Base-by-base conservation (phyloP, 2,113 vertebrate genomes). In the Crocuta crocuta region DNA sequence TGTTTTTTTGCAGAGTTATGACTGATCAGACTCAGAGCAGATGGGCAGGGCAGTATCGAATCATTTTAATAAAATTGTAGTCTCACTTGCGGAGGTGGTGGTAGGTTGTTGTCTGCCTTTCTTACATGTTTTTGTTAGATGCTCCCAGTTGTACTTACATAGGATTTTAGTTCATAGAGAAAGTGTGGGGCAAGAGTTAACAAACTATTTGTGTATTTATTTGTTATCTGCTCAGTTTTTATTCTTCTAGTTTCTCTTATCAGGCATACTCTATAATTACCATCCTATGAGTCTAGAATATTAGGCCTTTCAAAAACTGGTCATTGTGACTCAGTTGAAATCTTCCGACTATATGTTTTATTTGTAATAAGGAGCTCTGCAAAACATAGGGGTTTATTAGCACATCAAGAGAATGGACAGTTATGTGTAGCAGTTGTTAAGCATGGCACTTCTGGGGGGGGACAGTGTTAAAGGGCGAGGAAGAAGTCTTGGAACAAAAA, bases 11-110 rank as follows among this genome's bases (percentile, higher is more conserved):
- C 98, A 98, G 99, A 98, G 98, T 99, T 99, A 98, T 99, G 98
- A 99, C 95, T 98, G 98, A 98, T 99, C 99, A 99, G 99, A 99
- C 99, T 99, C 99, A 99, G 99, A 99, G 99, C 99, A 99, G 99
- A 99, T 98, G 99, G 99, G 99, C 99, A 99, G 99, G 99, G 99
- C 99, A 99, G 99, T 99, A 98, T 98, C 1, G 98, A 96, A 93
- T 96, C 90, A 96, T 96, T 97, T 96, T 94, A 98, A 98, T 92
- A 91, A 98, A 98, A 98, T 96, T 87, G 78, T 98, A 97, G 97
- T 87, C 91, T 98, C 96, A 95, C 97, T 98, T 98, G 99, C 99
- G 98, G 99, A 99, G 98, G 99, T 99, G 99, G 99, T 99, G 99
- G 99, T 99, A 99, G 99, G 98, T 99, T 99, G 98, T 98, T 98